These are phyloP conservation scores for Eupithecia tripunctaria DNA, from an alignment of 2,888 invertebrate species.

Conservation along the genomic window DNA sequence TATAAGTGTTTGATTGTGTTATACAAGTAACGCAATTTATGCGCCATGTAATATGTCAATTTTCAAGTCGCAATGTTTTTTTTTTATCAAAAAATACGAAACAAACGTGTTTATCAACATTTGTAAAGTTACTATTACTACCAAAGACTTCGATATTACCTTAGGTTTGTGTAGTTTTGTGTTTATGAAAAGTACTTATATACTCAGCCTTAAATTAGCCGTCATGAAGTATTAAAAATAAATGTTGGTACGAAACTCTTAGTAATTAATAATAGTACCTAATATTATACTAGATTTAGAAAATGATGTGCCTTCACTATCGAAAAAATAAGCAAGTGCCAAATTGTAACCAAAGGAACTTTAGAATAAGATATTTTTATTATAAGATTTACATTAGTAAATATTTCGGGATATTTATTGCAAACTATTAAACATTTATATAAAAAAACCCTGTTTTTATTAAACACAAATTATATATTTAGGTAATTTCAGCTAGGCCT, in stretches of 20 bases:
- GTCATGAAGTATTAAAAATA: not conserved
- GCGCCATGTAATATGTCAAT: not conserved
- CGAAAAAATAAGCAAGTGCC: slow-evolving; percentile 15
- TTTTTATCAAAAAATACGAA: not conserved
- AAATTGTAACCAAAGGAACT: slow-evolving; percentile 28
- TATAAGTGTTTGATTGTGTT: not conserved
- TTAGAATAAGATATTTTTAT: slow-evolving; percentile 22
- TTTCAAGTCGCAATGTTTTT: too few relatives aligned
- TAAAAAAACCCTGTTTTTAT: slow-evolving; percentile 17
- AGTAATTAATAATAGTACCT: not conserved
- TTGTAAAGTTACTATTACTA: not conserved
- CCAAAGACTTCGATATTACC: not conserved
- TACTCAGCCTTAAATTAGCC: not conserved
- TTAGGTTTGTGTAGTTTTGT: not conserved
- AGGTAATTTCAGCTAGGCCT: not conserved
- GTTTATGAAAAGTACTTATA: not conserved
- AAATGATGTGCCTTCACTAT: slow-evolving; percentile 16
- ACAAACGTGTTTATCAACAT: not conserved
- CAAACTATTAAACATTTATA: slow-evolving; percentile 56
- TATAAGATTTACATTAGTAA: slow-evolving; percentile 48
- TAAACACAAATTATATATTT: not conserved
- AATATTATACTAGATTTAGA: not conserved
- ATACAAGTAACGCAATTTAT: not conserved
- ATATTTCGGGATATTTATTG: slow-evolving; percentile 66
- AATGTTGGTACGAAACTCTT: not conserved